Base-by-base conservation (phyloP, 1,140 invertebrate genomes). In the Drosophila tristis region DNA sequence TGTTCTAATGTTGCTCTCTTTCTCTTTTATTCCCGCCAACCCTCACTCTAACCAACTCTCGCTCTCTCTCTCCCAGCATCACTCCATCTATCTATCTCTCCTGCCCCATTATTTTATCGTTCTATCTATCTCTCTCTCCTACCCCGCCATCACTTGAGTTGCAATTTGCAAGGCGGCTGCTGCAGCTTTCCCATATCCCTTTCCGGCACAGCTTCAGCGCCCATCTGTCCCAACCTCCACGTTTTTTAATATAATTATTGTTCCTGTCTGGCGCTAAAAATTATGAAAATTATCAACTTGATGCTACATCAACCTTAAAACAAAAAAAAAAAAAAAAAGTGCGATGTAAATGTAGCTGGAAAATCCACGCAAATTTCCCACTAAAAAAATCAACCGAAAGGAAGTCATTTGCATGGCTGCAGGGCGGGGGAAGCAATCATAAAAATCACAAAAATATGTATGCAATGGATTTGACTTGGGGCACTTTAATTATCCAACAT, bases 271-370 rank as follows among this genome's bases (percentile, higher is more conserved):
- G 61, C 61, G 76, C 60, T 74, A 63, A 35, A 57, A 58, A 73
- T 86, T 86, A 78, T 86, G 81, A 63, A 79, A 80, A 80, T 85
- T 86, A 85, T 86, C 50, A 80, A 81, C 58, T 85, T 78, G 72
- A 67, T 65, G 44, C 31, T 61, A 25, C 51, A 79, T 47, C 56
- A 55, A 51, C 51, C 35, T 11, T 48, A 68, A 11, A 13, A 11
- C 0, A 39, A 39, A 20, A 68, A 68, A 16, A 65, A 64, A 50
- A 44, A 45, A n/a, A 48, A 13, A 67, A 74, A n/a, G n/a, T 50
- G 39, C 35, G 26, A 67, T 43, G 29, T 8, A 31, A 7, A 31
- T 31, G 31, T 31, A 31, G 31, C 8, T 31, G 44, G 39, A 60
- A 55, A 66, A 59, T 60, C 39, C 23, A 72, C 35, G 49, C n/a